phyloP scores from a whole-genome alignment of 1,140 invertebrate genomes.

The Heliconius nattereri region DNA sequence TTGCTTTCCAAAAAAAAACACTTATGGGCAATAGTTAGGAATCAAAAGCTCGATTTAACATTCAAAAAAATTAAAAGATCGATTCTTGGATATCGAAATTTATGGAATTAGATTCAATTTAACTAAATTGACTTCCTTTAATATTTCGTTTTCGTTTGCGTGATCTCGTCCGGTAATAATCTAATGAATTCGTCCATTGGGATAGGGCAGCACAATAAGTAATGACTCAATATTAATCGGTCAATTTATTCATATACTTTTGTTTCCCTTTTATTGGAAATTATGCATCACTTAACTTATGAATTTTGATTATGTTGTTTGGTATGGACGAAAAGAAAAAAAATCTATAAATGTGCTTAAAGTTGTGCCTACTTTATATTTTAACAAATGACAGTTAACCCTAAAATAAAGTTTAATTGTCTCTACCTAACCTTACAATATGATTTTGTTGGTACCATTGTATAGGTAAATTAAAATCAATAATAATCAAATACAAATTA shows the following conservation, averaged over 20 bases:
- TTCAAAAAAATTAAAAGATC: neutral
- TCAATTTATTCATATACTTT: slow-evolving; percentile 52
- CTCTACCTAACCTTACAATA: no score
- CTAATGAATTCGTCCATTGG: slow-evolving; percentile 77
- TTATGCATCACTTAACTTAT: slow-evolving; percentile 29
- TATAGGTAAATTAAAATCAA: neutral
- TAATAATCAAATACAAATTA: slow-evolving; percentile 28
- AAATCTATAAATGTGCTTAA: neutral
- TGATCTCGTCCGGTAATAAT: slow-evolving; percentile 78
- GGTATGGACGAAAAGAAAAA: neutral
- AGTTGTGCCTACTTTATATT: no score
- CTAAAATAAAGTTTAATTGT: no score
- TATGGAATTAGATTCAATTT: slow-evolving; percentile 71
- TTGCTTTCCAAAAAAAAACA: neutral
- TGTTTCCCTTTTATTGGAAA: slow-evolving; percentile 43
- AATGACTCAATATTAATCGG: slow-evolving; percentile 75
- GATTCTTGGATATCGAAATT: slow-evolving; percentile 8
- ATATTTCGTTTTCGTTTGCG: slow-evolving; percentile 80
- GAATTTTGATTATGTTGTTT: slow-evolving; percentile 5
- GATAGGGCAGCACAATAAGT: slow-evolving; percentile 64
- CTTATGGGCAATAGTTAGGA: neutral
- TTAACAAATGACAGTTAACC: no score
- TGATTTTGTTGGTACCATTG: neutral
- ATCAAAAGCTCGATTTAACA: neutral
- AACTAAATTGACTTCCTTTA: slow-evolving; percentile 74